A percentile compares a stretch with the other conserved stretches of the same genome.
Evolutionary conservation across 2,113 vertebrate species (phyloP).

Genomic region (Agelaius phoeniceus): DNA sequence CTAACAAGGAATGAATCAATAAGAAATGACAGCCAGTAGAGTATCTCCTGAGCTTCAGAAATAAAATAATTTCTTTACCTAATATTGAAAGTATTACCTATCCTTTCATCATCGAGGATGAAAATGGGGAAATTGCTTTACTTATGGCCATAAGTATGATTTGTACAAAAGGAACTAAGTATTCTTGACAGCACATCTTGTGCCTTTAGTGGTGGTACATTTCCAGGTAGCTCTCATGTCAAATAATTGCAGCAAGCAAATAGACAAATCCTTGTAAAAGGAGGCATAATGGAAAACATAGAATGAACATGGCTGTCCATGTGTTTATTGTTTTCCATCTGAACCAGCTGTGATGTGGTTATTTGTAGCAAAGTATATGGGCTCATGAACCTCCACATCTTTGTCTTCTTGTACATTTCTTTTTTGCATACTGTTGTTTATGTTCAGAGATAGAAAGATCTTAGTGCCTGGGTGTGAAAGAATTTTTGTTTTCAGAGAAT

Average conservation of each 20-base stretch:
- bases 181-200: neutral
- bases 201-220: neutral
- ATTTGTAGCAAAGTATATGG: neutral
- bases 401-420: neutral
- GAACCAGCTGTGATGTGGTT: neutral
- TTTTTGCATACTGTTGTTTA: neutral
- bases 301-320: neutral
- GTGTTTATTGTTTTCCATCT: neutral
- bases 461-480: neutral
- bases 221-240: neutral
- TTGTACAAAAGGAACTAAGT: neutral
- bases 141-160: neutral
- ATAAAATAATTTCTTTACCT: neutral
- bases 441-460: neutral
- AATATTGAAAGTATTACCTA: neutral
- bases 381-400: neutral
- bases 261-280: neutral
- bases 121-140: neutral
- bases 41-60: neutral
- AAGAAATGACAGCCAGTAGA: neutral
- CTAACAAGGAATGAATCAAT: neutral
- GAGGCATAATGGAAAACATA: fast-evolving
- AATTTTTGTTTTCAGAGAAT: neutral
- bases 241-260: neutral
- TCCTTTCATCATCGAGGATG: too few species aligned